Evolutionary conservation across 1,140 invertebrate species (phyloP).

Genomic region (Cydia fagiglandana): DNA sequence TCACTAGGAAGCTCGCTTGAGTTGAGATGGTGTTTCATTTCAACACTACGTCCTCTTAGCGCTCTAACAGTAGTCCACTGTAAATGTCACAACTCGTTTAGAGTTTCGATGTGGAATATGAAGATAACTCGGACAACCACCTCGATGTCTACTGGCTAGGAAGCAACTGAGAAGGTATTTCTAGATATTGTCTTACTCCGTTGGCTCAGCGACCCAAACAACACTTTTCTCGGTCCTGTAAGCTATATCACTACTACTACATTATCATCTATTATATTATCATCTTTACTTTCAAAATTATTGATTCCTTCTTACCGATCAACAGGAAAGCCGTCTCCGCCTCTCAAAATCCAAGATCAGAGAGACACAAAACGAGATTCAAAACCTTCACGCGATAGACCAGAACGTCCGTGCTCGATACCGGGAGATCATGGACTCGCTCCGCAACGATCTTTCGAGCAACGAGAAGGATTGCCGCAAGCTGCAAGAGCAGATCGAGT

Average conservation of each 20-base stretch:
- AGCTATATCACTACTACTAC: too few relatives aligned
- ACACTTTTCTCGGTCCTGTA: too few relatives aligned
- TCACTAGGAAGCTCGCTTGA: constrained; percentile 45
- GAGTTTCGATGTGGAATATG: too few relatives aligned
- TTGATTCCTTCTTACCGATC: constrained; percentile 14
- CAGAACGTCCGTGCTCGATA: constrained; percentile 57
- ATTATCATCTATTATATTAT: too few relatives aligned
- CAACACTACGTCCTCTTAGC: too few relatives aligned
- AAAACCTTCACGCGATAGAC: constrained; percentile 66
- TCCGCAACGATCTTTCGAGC: constrained; percentile 53
- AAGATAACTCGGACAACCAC: too few relatives aligned
- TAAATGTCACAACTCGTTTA: too few relatives aligned
- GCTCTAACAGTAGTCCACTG: too few relatives aligned
- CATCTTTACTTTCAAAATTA: background rate
- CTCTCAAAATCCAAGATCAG: constrained; percentile 67
- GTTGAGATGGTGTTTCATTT: constrained; percentile 52
- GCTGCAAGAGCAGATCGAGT: constrained; percentile 71
- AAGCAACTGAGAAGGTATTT: too few relatives aligned
- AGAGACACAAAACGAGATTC: constrained; percentile 67
- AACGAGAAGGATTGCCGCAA: constrained; percentile 68
- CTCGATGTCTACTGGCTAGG: too few relatives aligned
- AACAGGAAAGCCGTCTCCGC: constrained; percentile 66
- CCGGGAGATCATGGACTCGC: constrained; percentile 59
- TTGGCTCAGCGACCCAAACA: too few relatives aligned
- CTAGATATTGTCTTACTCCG: too few relatives aligned